Percentiles rank a stretch among this genome's conserved stretches.
Evolutionary conservation across 2,888 invertebrate genomes (phyloP).

Genomic region (Serrognathus titanus): DNA sequence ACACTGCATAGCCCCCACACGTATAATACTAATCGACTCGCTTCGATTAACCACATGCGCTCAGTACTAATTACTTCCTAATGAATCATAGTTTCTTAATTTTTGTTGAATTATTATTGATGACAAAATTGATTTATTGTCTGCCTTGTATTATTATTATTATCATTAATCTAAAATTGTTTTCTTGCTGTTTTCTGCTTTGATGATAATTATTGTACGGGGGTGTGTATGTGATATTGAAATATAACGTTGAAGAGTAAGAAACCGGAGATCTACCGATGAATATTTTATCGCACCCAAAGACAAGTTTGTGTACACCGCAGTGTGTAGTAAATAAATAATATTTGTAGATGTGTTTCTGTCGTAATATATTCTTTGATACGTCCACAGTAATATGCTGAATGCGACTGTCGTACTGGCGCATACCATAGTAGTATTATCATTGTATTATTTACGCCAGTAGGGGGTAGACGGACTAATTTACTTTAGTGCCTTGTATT

Average conservation of each 20-base stretch:
- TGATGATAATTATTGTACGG: no score
- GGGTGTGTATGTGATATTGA: no score
- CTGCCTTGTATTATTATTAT: neutral
- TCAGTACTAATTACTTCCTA: slow-evolving; percentile 7
- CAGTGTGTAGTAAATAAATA: slow-evolving; percentile 15
- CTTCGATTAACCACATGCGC: slow-evolving; percentile 10
- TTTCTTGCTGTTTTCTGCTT: no score
- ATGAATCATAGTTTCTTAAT: slow-evolving; percentile 8
- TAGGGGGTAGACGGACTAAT: slow-evolving; percentile 11
- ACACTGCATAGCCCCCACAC: slow-evolving; percentile 2
- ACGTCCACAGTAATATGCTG: slow-evolving; percentile 1
- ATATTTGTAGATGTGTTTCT: slow-evolving; percentile 9
- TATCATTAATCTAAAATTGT: no score
- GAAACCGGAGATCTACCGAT: neutral
- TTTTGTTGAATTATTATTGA: slow-evolving; percentile 7
- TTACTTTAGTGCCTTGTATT: slow-evolving; percentile 11
- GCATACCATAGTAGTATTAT: slow-evolving; percentile 16
- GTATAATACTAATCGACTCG: slow-evolving; percentile 5
- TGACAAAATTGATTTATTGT: slow-evolving; percentile 7
- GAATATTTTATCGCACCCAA: no score
- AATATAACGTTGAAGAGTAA: neutral
- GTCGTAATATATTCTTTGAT: slow-evolving; percentile 8
- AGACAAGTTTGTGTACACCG: neutral
- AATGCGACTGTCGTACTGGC: slow-evolving; percentile 4
- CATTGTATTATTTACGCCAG: slow-evolving; percentile 13